phyloP scores from a whole-genome alignment of 2,113 vertebrate genomes.

The Tamias sibiricus region DNA sequence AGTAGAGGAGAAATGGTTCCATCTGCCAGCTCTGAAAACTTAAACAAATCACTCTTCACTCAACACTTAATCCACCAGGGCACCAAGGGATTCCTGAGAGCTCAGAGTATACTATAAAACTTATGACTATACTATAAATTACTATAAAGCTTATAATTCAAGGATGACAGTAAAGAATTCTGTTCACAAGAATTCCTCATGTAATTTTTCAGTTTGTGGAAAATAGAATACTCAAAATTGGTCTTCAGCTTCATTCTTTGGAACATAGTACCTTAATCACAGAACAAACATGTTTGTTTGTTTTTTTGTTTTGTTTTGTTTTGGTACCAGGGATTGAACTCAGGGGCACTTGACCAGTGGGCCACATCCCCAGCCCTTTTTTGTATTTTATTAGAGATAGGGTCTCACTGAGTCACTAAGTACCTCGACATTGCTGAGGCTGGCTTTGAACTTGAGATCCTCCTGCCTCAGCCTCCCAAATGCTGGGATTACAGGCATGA shows the following conservation, averaged over 20 bases:
- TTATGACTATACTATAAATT: neutral
- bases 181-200: neutral
- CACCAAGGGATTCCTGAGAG: neutral
- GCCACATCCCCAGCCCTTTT: no score
- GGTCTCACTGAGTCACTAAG: no score
- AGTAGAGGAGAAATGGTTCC: neutral
- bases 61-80: constrained; percentile 14
- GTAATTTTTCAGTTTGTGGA: neutral
- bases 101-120: constrained; percentile 15
- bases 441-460: no score
- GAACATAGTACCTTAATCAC: neutral
- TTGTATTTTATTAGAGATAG: no score
- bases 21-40: neutral
- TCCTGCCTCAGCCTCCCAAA: no score
- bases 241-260: constrained; percentile 11
- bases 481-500: no score
- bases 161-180: constrained; percentile 8
- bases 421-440: no score
- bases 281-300: constrained; percentile 23
- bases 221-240: constrained; percentile 45
- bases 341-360: no score
- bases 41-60: constrained; percentile 15
- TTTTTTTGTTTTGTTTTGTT: no score
- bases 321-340: no score
- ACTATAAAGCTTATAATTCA: neutral